Percentiles rank a stretch among this genome's conserved stretches.
Conservation (phyloP, 2,113 vertebrate genomes). For the Polypterus senegalus region DNA sequence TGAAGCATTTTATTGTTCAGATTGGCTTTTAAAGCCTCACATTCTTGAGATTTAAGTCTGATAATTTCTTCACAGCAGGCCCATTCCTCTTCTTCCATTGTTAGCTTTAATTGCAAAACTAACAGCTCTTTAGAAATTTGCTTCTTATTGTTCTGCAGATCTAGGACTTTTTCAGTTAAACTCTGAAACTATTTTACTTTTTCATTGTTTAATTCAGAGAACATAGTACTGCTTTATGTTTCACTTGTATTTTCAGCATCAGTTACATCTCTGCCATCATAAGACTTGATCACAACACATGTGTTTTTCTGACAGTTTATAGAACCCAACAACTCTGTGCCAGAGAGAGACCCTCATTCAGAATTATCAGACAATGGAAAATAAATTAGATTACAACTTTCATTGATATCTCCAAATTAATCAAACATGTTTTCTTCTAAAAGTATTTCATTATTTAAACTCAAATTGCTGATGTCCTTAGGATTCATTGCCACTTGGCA, state of each 20-base stretch:
- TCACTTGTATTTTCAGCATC: conserved; percentile 36
- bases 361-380: not conserved
- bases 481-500: conserved; percentile 34
- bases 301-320: conserved; percentile 12
- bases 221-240: conserved; percentile 40
- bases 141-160: conserved; percentile 43
- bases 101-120: conserved; percentile 24
- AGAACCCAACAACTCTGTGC: conserved; percentile 22
- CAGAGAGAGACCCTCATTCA: conserved; percentile 9
- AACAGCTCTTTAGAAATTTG: conserved; percentile 39
- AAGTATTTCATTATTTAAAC: conserved; percentile 39
- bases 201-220: conserved; percentile 43
- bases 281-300: conserved; percentile 21
- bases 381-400: conserved; percentile 1
- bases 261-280: not conserved
- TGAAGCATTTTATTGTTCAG: conserved; percentile 17
- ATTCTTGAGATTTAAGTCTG: conserved; percentile 25
- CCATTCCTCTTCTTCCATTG: conserved; percentile 32
- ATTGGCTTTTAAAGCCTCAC: conserved; percentile 32
- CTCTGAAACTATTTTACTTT: conserved; percentile 41
- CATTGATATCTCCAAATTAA: conserved; percentile 20
- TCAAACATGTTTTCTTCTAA: conserved; percentile 29
- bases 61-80: conserved; percentile 30
- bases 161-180: conserved; percentile 38
- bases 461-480: conserved; percentile 37